These are phyloP conservation scores for Ceuthmochares aereus DNA, from an alignment of 2,113 vertebrate genomes.

Conservation along the genomic window DNA sequence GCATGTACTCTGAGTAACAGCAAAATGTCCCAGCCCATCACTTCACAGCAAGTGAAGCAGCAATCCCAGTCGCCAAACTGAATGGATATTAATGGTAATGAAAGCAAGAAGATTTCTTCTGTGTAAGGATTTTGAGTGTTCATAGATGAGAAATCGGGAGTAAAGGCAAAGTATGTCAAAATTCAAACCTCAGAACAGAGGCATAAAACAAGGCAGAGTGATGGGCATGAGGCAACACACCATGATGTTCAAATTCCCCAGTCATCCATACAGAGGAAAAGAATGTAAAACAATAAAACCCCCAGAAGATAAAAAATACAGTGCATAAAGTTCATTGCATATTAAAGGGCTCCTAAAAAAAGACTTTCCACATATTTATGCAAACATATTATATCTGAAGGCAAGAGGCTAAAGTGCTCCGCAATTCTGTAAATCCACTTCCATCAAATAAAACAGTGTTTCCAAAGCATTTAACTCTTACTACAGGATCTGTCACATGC, in stretches of 20 bases:
- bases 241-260: not conserved
- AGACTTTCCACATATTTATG: constrained; percentile 36
- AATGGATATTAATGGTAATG: rapidly evolving
- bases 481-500: constrained; percentile 43
- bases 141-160: not conserved
- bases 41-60: not conserved
- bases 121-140: not conserved
- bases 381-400: constrained; percentile 40
- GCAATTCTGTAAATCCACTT: constrained; percentile 49
- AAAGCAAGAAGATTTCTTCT: not conserved
- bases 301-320: not conserved
- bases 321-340: constrained; percentile 40
- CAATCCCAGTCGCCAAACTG: not conserved
- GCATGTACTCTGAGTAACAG: not conserved
- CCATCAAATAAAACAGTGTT: constrained; percentile 50
- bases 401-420: constrained; percentile 20
- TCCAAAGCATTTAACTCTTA: constrained; percentile 58
- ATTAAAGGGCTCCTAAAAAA: constrained; percentile 24
- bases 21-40: rapidly evolving
- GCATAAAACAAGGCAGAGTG: not conserved
- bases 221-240: not conserved
- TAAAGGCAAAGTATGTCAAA: not conserved
- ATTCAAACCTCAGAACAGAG: not conserved
- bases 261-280: not conserved
- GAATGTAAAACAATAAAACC: not conserved